Conservation (phyloP, 2,797 vertebrate genomes). For the Neosilurus mollespiculum region DNA sequence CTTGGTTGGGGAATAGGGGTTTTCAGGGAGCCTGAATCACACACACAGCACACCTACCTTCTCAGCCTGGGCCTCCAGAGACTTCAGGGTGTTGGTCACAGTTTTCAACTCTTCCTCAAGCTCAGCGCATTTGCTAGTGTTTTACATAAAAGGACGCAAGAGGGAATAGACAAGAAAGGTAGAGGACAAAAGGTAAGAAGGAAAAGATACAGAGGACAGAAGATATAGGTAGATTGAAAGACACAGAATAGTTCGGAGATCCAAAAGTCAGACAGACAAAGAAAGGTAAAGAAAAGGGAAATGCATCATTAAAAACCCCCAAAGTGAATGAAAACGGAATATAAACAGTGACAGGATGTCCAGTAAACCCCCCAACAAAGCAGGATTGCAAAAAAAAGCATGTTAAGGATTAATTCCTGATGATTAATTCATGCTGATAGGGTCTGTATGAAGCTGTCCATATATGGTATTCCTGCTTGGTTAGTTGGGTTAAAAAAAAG, state of each 20-base stretch:
- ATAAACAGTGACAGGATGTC: constrained; percentile 58
- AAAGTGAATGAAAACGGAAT: constrained; percentile 62
- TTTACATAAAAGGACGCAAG: constrained; percentile 74
- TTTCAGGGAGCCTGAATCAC: constrained; percentile 1
- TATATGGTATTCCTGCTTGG: constrained; percentile 63
- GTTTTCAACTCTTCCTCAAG: constrained; percentile 99
- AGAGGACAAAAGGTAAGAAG: constrained; percentile 64
- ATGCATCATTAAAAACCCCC: constrained; percentile 53
- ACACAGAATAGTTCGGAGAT: constrained; percentile 43
- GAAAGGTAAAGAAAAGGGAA: constrained; percentile 53
- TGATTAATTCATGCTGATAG: constrained; percentile 9
- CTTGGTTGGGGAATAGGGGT: constrained; percentile 2
- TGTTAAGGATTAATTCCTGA: neutral
- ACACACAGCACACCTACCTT: constrained; percentile 83
- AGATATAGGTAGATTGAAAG: constrained; percentile 51
- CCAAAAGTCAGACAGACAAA: constrained; percentile 46
- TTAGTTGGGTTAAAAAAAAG: constrained; percentile 56
- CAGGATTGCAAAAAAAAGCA: constrained; percentile 57
- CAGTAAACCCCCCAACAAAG: constrained; percentile 74
- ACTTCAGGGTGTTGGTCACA: constrained; percentile 99
- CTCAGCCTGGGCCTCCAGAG: constrained; percentile 99
- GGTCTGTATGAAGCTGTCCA: constrained; percentile 15
- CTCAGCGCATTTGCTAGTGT: constrained; percentile 99
- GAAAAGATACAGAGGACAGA: constrained; percentile 68
- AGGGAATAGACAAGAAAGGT: constrained; percentile 62